These are phyloP conservation scores for Phalacrocorax aristotelis DNA, from an alignment of 2,113 vertebrate genomes.

Conservation along the genomic window DNA sequence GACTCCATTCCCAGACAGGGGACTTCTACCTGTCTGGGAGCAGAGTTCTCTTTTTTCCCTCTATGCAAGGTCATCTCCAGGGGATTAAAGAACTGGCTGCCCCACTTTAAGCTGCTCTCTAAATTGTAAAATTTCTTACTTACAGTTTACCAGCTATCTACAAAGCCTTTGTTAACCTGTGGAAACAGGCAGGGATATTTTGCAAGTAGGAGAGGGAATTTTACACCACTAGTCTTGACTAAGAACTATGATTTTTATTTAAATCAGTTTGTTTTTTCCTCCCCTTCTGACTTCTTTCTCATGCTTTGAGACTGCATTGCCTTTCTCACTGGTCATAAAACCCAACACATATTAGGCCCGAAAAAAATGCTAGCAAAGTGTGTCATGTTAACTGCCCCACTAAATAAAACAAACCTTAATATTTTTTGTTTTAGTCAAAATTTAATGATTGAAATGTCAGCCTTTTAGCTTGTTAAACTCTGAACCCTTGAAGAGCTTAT, in stretches of 20 bases:
- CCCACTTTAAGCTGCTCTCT: background rate
- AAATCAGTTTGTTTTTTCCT: background rate
- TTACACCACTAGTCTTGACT: background rate
- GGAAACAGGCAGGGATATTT: background rate
- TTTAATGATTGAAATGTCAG: slow-evolving; percentile 42
- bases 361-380: background rate
- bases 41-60: background rate
- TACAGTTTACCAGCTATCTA: background rate
- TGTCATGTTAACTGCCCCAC: background rate
- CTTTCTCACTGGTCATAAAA: slow-evolving; percentile 6
- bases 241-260: slow-evolving; percentile 13
- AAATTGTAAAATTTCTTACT: slow-evolving; percentile 20
- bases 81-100: background rate
- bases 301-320: background rate
- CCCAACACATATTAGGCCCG: background rate
- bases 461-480: background rate
- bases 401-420: slow-evolving; percentile 12
- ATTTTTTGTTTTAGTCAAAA: slow-evolving; percentile 27
- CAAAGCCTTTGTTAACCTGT: background rate
- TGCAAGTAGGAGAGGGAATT: background rate
- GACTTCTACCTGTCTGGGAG: background rate
- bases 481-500: background rate
- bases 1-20: background rate
- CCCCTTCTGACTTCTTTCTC: background rate
- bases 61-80: background rate